Conservation (phyloP, 2,113 vertebrate genomes). For the Galbula dea region DNA sequence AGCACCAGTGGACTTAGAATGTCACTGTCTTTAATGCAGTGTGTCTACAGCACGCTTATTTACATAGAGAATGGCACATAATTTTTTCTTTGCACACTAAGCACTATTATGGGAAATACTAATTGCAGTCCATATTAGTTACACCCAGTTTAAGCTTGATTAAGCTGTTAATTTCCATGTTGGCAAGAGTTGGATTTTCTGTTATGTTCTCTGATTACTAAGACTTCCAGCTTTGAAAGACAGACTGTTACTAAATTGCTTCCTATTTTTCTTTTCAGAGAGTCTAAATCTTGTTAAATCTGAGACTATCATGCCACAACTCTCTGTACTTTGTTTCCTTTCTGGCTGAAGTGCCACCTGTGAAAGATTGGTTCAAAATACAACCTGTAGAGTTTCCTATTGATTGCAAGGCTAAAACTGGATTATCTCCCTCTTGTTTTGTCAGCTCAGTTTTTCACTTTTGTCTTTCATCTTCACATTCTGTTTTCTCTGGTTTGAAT, state of each 20-base stretch:
- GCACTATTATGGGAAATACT: neutral
- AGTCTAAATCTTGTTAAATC: neutral
- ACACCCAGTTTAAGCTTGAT: neutral
- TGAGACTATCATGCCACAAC: neutral
- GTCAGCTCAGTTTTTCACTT: neutral
- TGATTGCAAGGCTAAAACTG: neutral
- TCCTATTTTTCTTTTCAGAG: neutral
- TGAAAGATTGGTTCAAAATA: neutral
- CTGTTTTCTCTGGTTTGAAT: neutral
- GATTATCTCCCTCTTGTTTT: neutral
- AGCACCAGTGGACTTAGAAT: neutral
- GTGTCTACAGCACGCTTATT: neutral
- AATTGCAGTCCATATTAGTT: neutral
- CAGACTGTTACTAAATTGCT: neutral
- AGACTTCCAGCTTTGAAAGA: neutral
- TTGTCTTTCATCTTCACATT: slow-evolving; percentile 2
- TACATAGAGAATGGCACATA: too few species aligned
- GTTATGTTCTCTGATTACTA: neutral
- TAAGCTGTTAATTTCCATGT: neutral
- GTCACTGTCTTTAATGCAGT: neutral
- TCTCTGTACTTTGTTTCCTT: neutral
- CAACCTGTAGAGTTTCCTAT: neutral
- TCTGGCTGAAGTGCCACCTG: neutral
- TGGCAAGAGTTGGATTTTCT: neutral
- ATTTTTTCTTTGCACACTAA: too few species aligned